Evolutionary conservation across 1,140 invertebrate genomes (phyloP), one percentile per base, ranked within the genome.

Genomic region (Heterodera schachtii): DNA sequence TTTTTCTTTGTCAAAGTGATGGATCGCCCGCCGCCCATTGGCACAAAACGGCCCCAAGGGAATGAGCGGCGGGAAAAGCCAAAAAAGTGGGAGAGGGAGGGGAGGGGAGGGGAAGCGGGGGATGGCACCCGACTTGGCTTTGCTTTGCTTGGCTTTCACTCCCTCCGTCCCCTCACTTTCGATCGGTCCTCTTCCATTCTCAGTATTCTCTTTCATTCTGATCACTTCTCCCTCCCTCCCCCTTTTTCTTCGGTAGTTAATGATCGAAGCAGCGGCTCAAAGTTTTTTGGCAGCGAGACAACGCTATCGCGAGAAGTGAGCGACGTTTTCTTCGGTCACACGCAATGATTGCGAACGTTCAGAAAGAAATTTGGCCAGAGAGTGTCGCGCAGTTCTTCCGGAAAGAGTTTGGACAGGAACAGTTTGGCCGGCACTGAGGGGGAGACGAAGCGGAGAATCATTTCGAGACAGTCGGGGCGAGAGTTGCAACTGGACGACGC

Each of bases 401-500:
- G 76, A 2, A 78, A 78, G 46, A 78, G 76, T 70, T 70, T 78
- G 66, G 76, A 78, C 70, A 31, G 76, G 7, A 49, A 64, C 21
- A 69, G 64, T 69, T 52, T 78, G 46, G 52, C 31, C 47, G 66
- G 64, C n/a, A n/a, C 43, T 13, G 80, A 80, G 44, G 47, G 41
- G 52, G 86, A 64, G 41, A 64, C 57, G 7, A 49, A 31, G 19
- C 60, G 84, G 69, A n/a, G 84, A 9, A 85, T 85, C 64, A 43
- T 21, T 64, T 85, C 84, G 7, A 83, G 79, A 57, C 84, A 87
- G 31, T 87, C 84, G 41, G 81, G 85, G 8, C 60, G 82, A 64
- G 85, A 86, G 71, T 74, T 85, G 31, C 67, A 84, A 46, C 71
- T 85, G 52, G 84, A 82, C 46, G 84, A 85, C 73, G 49, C 86